phyloP scores from a whole-genome alignment of 2,888 invertebrate genomes.

The Caenorhabditis drosophilae region DNA sequence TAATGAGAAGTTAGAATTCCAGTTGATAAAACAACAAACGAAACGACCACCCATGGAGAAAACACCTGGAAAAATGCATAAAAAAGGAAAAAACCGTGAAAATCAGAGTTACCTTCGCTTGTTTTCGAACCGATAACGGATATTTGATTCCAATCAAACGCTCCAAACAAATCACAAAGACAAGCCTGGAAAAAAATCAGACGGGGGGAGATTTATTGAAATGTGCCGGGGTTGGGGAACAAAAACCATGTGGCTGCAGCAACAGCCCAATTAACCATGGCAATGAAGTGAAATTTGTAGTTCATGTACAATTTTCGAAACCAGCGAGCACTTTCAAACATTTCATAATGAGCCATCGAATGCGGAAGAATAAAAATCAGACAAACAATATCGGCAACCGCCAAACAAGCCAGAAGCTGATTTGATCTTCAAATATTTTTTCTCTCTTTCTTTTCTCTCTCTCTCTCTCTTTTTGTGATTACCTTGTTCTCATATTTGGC shows the following conservation, averaged over 20 bases:
- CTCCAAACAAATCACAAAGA: constrained; percentile 63
- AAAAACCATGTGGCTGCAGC: constrained; percentile 67
- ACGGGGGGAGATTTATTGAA: constrained; percentile 13
- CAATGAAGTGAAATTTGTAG: constrained; percentile 60
- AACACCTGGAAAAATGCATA: constrained; percentile 28
- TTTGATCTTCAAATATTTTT: constrained; percentile 55
- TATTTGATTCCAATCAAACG: constrained; percentile 63
- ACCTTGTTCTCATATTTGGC: constrained; percentile 60
- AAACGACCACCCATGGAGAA: constrained; percentile 43
- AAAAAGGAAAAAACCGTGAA: not conserved
- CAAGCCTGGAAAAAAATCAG: constrained; percentile 49
- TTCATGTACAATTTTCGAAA: constrained; percentile 61
- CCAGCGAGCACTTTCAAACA: constrained; percentile 53
- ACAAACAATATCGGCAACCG: constrained; percentile 65
- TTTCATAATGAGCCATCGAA: constrained; percentile 62
- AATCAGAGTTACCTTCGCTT: constrained; percentile 9
- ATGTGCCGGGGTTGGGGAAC: too few species aligned
- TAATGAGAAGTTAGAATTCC: constrained; percentile 61
- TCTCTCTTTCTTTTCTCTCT: not conserved
- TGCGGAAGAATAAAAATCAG: constrained; percentile 63
- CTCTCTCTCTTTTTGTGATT: not conserved
- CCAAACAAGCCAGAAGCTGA: constrained; percentile 59
- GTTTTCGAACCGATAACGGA: constrained; percentile 54
- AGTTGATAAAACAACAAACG: constrained; percentile 53
- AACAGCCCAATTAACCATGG: constrained; percentile 64